Evolutionary conservation across 2,888 invertebrate species (phyloP).

Genomic region (Sminthurinus aureus): DNA sequence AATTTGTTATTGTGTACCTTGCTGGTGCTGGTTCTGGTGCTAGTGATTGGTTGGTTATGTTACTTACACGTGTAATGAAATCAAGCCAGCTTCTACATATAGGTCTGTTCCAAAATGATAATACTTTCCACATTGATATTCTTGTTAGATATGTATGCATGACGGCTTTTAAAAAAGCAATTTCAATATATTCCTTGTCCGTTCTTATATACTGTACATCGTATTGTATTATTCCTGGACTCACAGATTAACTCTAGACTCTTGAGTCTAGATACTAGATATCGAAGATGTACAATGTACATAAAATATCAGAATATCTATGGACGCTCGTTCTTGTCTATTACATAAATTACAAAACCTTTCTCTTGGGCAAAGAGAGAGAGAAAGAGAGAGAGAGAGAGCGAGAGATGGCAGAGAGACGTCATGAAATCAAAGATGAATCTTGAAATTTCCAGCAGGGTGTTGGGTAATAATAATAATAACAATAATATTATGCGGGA

Average conservation of each 20-base stretch:
- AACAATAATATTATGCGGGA: too few relatives aligned
- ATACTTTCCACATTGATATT: neutral
- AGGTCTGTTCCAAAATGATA: neutral
- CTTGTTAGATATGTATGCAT: neutral
- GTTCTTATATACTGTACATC: neutral
- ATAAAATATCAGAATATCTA: neutral
- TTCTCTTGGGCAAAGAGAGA: neutral
- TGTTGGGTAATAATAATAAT: conserved; percentile 15
- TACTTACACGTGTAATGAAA: neutral
- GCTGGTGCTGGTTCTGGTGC: neutral
- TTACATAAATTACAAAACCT: conserved; percentile 12
- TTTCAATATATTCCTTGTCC: neutral
- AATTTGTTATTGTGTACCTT: conserved; percentile 5
- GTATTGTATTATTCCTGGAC: too few relatives aligned
- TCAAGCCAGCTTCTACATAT: neutral
- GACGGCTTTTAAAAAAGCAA: neutral
- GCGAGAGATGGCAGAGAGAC: conserved; percentile 13
- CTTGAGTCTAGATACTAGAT: too few relatives aligned
- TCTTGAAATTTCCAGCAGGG: neutral
- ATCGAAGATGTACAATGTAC: too few relatives aligned
- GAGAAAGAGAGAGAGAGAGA: neutral
- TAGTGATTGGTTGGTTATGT: neutral
- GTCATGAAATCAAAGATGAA: conserved; percentile 18
- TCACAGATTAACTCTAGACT: too few relatives aligned
- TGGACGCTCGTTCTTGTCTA: neutral